Percentiles rank a stretch among this genome's conserved stretches.
Conservation (phyloP, 1,140 invertebrate species). For the Kradibia gibbosae region DNA sequence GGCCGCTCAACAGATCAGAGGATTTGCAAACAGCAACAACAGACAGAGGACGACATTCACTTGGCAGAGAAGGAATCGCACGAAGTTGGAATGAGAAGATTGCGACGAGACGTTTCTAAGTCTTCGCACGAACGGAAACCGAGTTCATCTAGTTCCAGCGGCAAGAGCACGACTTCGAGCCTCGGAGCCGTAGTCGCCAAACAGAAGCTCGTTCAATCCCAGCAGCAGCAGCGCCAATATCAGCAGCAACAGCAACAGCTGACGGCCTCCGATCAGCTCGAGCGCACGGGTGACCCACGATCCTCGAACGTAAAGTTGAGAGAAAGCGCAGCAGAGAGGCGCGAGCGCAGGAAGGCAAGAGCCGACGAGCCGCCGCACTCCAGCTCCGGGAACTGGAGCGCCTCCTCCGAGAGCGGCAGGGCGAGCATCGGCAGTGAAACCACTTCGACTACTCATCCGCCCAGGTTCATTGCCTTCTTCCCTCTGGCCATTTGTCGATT, state of each 20-base stretch:
- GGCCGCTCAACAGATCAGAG: not conserved
- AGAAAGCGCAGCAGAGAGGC: slow-evolving; percentile 78
- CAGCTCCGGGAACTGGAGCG: slow-evolving; percentile 94
- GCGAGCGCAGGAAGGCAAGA: slow-evolving; percentile 74
- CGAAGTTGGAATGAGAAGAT: slow-evolving; percentile 73
- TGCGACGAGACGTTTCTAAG: slow-evolving; percentile 73
- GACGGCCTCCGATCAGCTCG: not conserved
- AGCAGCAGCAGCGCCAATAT: not conserved
- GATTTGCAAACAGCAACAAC: not conserved
- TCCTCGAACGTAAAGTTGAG: slow-evolving; percentile 78
- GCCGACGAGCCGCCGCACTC: slow-evolving; percentile 84
- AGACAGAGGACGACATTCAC: slow-evolving; percentile 50
- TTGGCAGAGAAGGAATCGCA: not conserved
- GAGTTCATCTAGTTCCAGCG: slow-evolving; percentile 79
- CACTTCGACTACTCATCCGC: slow-evolving; percentile 81
- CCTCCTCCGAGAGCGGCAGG: slow-evolving; percentile 89
- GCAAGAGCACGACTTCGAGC: slow-evolving; percentile 66
- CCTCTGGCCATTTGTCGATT: no score
- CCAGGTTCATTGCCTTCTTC: slow-evolving; percentile 68
- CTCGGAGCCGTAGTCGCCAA: slow-evolving; percentile 73
- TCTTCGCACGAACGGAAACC: slow-evolving; percentile 81
- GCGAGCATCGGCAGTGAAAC: slow-evolving; percentile 87
- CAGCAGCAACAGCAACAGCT: not conserved
- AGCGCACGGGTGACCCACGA: not conserved
- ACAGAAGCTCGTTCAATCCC: slow-evolving; percentile 16